These are phyloP conservation scores for Camarhynchus parvulus DNA, from an alignment of 2,113 vertebrate species.

Conservation along the genomic window DNA sequence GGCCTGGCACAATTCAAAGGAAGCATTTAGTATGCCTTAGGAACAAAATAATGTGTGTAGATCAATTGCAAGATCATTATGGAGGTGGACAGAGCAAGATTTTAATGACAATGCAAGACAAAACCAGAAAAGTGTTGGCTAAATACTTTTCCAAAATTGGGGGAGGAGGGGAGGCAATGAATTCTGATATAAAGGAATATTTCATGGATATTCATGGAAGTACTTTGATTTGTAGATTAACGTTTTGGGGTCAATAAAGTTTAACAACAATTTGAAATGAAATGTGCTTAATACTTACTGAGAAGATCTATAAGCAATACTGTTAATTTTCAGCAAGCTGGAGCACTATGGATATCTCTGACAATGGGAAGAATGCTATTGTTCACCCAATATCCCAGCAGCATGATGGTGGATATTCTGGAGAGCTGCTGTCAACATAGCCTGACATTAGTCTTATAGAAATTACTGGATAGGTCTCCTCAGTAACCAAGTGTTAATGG, in stretches of 20 bases:
- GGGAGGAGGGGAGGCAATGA: fast-evolving
- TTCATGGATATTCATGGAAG: background rate
- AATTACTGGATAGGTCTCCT: background rate
- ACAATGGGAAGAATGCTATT: background rate
- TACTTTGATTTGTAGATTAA: background rate
- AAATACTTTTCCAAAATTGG: background rate
- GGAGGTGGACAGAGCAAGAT: background rate
- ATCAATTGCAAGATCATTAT: background rate
- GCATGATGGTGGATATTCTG: background rate
- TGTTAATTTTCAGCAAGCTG: background rate
- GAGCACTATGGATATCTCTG: background rate
- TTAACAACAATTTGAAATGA: background rate
- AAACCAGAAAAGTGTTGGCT: background rate
- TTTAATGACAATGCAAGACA: background rate
- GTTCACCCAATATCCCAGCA: background rate
- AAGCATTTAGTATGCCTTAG: background rate
- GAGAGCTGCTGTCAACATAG: background rate
- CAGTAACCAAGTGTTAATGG: background rate
- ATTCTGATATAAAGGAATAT: background rate
- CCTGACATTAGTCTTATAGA: background rate
- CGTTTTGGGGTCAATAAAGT: fast-evolving
- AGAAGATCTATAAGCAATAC: background rate
- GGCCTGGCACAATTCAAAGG: background rate
- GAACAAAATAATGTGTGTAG: background rate
- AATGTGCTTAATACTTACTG: background rate